phyloP scores from a whole-genome alignment of 1,140 invertebrate species.

The Acromyrmex echinatior region DNA sequence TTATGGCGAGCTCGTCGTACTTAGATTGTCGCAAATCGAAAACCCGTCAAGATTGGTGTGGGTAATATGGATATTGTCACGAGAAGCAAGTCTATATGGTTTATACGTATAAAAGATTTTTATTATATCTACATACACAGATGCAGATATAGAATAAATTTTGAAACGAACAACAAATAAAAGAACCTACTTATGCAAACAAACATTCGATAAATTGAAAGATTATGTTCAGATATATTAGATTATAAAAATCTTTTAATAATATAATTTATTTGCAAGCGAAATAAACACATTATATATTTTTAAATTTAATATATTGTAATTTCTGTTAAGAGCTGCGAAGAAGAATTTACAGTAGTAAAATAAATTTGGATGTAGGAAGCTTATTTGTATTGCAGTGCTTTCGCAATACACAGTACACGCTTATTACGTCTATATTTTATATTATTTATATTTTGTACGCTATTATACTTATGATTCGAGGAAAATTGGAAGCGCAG shows the following conservation, averaged over 20 bases:
- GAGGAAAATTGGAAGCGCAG: background rate
- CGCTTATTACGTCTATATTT: background rate
- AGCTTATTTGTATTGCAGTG: background rate
- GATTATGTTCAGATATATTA: background rate
- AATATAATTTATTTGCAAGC: background rate
- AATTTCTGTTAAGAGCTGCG: too few species aligned
- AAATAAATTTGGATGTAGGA: background rate
- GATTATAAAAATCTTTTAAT: background rate
- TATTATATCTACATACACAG: background rate
- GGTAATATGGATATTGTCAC: background rate
- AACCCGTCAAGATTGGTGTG: background rate
- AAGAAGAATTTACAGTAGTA: background rate
- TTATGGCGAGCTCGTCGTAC: constrained; percentile 23
- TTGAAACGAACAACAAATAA: background rate
- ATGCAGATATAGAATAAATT: background rate
- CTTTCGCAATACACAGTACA: background rate
- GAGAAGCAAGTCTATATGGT: background rate
- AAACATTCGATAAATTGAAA: background rate
- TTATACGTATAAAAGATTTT: background rate
- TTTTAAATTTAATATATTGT: too few species aligned
- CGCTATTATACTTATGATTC: background rate
- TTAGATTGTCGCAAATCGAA: constrained; percentile 30
- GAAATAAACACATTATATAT: background rate
- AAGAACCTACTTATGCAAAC: background rate
- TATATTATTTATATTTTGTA: background rate